Evolutionary conservation across 2,113 vertebrate species (phyloP), one percentile per base, ranked within the genome.

Genomic region (Oxygymnocypris stewartii): DNA sequence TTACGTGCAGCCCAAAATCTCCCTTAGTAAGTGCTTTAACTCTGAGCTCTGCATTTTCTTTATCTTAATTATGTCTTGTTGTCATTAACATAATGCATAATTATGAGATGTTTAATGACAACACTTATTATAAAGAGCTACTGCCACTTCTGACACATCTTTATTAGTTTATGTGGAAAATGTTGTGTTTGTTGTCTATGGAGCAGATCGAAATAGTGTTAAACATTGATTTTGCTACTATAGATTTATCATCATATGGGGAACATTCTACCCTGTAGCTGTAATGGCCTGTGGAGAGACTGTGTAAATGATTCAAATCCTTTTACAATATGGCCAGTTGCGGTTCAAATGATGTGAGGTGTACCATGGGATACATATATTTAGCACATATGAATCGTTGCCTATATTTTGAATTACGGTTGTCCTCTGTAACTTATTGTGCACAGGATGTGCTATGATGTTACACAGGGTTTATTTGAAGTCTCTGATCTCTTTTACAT

Each of bases 311-410:
- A 80, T 61, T 80, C 78, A 61, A 80, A 80, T 80, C 35, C 54
- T 80, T 80, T 80, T 80, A 61, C 78, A 80, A 25, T 61, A 9
- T 14, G 35, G 54, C 35, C 35, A 80, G 78, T 80, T 80, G 78
- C 6, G 6, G 57, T 61, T 80, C 35, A 61, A 8, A 80, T 20
- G 11, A 80, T 63, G 78, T 42, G 54, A 80, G 37, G 54, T 80
- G 78, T 80, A 25, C 35, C 78, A 40, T 61, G 54, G 78, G 78
- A 80, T 61, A n/a, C 78, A 80, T 80, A 80, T 61, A 61, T 80
- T 80, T 61, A n/a, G 78, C 54, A 42, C 23, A 0, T 59, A 35
- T 79, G 77, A 79, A 61, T 8, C 42, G 78, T 80, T 42, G 78
- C 54, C 37, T 81, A 10, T 47, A 63, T 44, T 81, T 65, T 65